A percentile compares a stretch with the other conserved stretches of the same genome.
These are phyloP conservation scores for Dryas iulia DNA, from an alignment of 1,140 invertebrate species.

Conservation along the genomic window DNA sequence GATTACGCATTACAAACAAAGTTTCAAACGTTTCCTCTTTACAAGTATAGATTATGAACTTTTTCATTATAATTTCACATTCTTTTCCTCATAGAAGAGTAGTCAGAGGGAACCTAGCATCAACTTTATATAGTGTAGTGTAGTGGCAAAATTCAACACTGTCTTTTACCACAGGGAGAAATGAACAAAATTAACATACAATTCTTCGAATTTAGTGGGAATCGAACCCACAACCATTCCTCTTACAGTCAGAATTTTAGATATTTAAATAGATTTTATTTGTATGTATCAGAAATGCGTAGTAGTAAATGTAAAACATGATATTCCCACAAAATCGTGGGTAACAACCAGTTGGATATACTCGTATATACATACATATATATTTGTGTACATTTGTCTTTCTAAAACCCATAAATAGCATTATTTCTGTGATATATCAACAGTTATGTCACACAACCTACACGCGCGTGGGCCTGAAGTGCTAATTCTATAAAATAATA, in stretches of 20 bases:
- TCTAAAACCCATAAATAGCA: constrained; percentile 16
- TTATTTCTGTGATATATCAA: neutral
- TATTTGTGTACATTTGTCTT: constrained; percentile 3
- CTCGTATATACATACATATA: neutral
- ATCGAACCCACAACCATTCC: too few species aligned
- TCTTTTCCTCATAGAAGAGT: neutral
- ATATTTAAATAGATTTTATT: too few species aligned
- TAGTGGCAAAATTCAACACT: neutral
- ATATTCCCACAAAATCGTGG: neutral
- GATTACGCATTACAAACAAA: too few species aligned
- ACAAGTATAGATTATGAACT: too few species aligned
- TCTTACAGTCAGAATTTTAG: too few species aligned
- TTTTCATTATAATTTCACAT: too few species aligned
- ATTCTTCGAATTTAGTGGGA: too few species aligned
- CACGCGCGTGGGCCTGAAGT: constrained; percentile 20
- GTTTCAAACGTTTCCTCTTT: too few species aligned
- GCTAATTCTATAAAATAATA: constrained; percentile 30
- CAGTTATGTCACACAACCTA: constrained; percentile 6
- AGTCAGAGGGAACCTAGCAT: neutral
- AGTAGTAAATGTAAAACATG: constrained; percentile 4
- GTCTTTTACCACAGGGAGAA: too few species aligned
- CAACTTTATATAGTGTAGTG: too few species aligned
- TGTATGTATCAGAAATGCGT: neutral
- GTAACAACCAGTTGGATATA: neutral
- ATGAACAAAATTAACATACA: too few species aligned